Evolutionary conservation across 2,888 invertebrate genomes (phyloP).

Genomic region (Archaeoteleia sp.): DNA sequence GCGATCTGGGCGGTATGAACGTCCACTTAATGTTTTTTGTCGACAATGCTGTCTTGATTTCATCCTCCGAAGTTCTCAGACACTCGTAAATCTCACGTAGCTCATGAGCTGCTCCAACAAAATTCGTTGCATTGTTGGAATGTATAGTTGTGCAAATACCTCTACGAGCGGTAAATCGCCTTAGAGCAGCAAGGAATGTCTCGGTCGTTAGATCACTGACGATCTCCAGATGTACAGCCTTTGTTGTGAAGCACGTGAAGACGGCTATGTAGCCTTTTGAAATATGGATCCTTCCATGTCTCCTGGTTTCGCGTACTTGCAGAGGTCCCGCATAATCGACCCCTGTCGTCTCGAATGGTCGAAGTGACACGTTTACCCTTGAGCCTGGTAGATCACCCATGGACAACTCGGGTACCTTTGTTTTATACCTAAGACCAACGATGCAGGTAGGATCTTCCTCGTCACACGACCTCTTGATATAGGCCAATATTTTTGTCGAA

Average conservation of each 20-base stretch:
- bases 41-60: background rate
- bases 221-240: constrained; percentile 48
- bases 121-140: constrained; percentile 28
- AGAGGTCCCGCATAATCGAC: constrained; percentile 7
- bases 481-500: background rate
- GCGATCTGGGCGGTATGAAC: constrained; percentile 32
- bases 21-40: constrained; percentile 18
- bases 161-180: constrained; percentile 35
- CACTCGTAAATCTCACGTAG: constrained; percentile 6
- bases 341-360: constrained; percentile 9
- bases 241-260: constrained; percentile 53
- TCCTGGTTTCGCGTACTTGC: no score
- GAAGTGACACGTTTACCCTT: constrained; percentile 1
- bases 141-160: constrained; percentile 20
- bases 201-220: constrained; percentile 50
- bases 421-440: constrained; percentile 18
- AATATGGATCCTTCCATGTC: constrained; percentile 11
- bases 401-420: constrained; percentile 9
- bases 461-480: background rate
- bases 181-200: constrained; percentile 17
- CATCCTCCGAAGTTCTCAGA: background rate
- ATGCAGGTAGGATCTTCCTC: constrained; percentile 1
- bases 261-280: constrained; percentile 53
- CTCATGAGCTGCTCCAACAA: constrained; percentile 34
- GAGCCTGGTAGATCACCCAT: constrained; percentile 17